Evolutionary conservation across 2,888 invertebrate genomes (phyloP).

Genomic region (Dione vanillae): DNA sequence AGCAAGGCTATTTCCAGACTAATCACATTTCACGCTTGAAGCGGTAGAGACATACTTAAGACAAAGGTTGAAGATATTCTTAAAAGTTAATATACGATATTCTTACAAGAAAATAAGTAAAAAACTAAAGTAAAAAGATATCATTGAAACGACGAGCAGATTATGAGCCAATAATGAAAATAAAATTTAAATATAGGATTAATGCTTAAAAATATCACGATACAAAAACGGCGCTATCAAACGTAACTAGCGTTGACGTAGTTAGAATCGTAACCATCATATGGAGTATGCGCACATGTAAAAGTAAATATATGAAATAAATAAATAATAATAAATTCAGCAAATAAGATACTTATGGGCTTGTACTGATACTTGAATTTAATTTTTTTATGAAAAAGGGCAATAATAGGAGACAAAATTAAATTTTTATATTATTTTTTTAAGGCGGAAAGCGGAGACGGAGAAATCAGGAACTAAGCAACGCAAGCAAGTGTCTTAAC

Average conservation of each 20-base stretch:
- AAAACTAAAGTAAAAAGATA: background rate
- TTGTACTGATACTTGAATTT: too few species aligned
- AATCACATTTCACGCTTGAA: slow-evolving; percentile 38
- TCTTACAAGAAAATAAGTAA: background rate
- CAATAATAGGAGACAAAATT: too few species aligned
- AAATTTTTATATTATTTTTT: too few species aligned
- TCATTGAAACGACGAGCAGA: background rate
- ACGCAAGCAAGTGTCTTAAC: too few species aligned
- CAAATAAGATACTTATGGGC: too few species aligned
- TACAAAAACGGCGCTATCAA: slow-evolving; percentile 31
- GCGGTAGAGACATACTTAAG: slow-evolving; percentile 15
- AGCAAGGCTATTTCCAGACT: slow-evolving; percentile 19
- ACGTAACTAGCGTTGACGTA: slow-evolving; percentile 39
- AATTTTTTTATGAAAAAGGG: too few species aligned
- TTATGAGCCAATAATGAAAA: slow-evolving; percentile 26
- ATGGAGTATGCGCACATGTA: background rate
- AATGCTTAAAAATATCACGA: slow-evolving; percentile 32
- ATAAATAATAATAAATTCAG: too few species aligned
- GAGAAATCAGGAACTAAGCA: too few species aligned
- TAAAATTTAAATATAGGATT: slow-evolving; percentile 40
- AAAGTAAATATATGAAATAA: too few species aligned
- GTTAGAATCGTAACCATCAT: slow-evolving; percentile 29
- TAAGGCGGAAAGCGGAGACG: too few species aligned
- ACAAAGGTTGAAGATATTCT: slow-evolving; percentile 22
- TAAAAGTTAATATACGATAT: background rate